Evolutionary conservation across 1,140 invertebrate species (phyloP), one percentile per base, ranked within the genome.

Genomic region (Asbolus verrucosus): DNA sequence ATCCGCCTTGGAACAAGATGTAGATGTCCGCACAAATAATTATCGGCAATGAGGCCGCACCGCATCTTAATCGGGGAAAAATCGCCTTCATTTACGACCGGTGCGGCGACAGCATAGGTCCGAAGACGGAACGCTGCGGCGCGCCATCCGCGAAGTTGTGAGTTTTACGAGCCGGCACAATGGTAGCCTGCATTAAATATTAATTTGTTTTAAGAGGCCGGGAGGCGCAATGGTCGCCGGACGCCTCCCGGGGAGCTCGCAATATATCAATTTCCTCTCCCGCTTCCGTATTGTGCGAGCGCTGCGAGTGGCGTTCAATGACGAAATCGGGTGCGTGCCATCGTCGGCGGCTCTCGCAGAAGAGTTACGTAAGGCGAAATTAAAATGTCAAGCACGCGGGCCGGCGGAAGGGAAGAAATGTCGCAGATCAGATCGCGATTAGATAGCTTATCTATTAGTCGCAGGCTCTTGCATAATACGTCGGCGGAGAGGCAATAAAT

Each of bases 381-480:
- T 62, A 33, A 60, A 60, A 60, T 60, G 27, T 27, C 54, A 60
- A 60, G 54, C 54, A 60, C 54, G 54, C 54, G 24, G 31, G 24
- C 31, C 50, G n/a, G 6, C 1, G 9, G n/a, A 21, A 27, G n/a
- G n/a, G n/a, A 59, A 60, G 9, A 60, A 60, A 4, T 31, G 31
- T 60, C 54, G 2, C 24, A 14, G 31, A 31, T 31, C 14, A 62
- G 59, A 62, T 62, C 30, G 9, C 24, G 59, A 62, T 62, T 36
- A 62, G 59, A 33, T 62, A 63, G 11, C 13, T 63, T 13, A 63
- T 63, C 31, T 62, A 62, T 38, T 62, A 36, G 36, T 62, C 30
- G 39, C 19, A n/a, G 19, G 33, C 5, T 2, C 19, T 38, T 63
- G 61, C 46, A 63, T 63, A 41, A 41, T 63, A 15, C 33, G 41